Evolutionary conservation across 2,888 invertebrate genomes (phyloP).

Genomic region (Tillus elongatus): DNA sequence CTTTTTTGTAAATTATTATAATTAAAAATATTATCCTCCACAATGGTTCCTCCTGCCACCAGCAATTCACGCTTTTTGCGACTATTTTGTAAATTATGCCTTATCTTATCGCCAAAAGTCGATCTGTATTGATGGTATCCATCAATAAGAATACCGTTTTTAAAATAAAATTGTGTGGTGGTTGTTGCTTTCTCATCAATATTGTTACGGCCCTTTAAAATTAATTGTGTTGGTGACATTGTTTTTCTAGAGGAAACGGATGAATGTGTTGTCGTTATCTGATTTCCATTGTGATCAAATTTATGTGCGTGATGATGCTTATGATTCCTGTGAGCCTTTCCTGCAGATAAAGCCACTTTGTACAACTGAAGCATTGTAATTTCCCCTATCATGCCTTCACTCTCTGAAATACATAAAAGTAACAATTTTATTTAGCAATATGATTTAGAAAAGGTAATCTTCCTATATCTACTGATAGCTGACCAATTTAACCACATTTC

Average conservation of each 20-base stretch:
- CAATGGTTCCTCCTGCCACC: constrained; percentile 57
- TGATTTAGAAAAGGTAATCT: no score
- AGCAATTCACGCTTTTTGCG: constrained; percentile 56
- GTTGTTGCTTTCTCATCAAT: no score
- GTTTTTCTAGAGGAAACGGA: no score
- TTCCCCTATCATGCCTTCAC: constrained; percentile 62
- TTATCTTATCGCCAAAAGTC: constrained; percentile 55
- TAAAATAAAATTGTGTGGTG: constrained; percentile 45
- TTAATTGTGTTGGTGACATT: no score
- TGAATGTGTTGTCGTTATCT: constrained; percentile 51
- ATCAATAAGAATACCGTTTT: constrained; percentile 49
- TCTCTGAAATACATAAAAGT: constrained; percentile 39
- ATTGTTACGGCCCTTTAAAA: no score
- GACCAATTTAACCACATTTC: no score
- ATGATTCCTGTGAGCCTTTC: constrained; percentile 79
- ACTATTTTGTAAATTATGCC: constrained; percentile 48
- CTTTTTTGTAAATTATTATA: constrained; percentile 20
- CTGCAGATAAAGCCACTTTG: constrained; percentile 71
- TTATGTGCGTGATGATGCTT: constrained; percentile 81
- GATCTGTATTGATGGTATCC: constrained; percentile 48
- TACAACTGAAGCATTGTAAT: constrained; percentile 74
- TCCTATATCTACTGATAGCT: no score
- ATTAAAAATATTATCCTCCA: constrained; percentile 51
- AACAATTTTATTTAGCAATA: neutral
- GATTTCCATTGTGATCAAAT: constrained; percentile 63